phyloP scores from a whole-genome alignment of 2,888 invertebrate genomes.

The Drosophila eohydei region DNA sequence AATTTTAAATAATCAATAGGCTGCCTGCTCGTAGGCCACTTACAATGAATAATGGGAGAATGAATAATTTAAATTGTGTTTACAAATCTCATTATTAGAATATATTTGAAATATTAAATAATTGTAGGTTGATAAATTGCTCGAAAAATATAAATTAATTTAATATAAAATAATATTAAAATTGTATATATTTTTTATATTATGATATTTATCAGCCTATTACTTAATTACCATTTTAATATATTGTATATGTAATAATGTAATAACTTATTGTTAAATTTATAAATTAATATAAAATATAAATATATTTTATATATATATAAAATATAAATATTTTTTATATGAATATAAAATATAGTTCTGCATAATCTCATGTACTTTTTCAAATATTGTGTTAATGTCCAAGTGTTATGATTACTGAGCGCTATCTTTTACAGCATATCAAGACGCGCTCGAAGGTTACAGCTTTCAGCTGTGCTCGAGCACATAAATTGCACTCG shows the following conservation, averaged over 20 bases:
- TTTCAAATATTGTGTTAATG: too few relatives aligned
- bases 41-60: background rate
- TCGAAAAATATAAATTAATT: background rate
- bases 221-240: too few relatives aligned
- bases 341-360: too few relatives aligned
- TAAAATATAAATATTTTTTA: too few relatives aligned
- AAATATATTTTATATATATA: too few relatives aligned
- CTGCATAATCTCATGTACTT: too few relatives aligned
- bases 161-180: background rate
- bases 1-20: too few relatives aligned
- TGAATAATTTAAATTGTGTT: background rate
- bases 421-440: background rate
- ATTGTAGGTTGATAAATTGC: background rate
- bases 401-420: background rate
- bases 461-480: constrained; percentile 2
- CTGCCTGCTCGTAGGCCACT: background rate
- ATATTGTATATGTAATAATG: too few relatives aligned
- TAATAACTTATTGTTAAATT: too few relatives aligned
- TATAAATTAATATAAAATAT: too few relatives aligned
- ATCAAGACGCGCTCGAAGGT: background rate
- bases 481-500: constrained; percentile 36
- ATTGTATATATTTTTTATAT: background rate
- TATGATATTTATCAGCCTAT: too few relatives aligned
- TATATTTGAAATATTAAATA: background rate
- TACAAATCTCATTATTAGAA: too few relatives aligned